Percentiles rank a stretch among this genome's conserved stretches.
phyloP scores from a whole-genome alignment of 2,888 invertebrate species.

The Micropterix aruncella region DNA sequence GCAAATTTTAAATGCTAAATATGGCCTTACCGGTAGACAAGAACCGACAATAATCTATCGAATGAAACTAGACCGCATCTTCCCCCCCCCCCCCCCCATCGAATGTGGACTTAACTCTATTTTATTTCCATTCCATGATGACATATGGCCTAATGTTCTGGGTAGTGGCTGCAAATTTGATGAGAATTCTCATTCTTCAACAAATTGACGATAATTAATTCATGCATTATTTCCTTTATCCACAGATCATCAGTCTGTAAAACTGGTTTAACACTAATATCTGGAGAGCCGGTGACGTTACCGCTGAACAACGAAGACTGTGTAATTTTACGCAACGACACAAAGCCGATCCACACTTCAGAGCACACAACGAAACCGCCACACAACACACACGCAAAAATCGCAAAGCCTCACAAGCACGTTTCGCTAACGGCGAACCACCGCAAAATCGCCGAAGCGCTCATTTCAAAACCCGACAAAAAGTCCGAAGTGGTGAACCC shows the following conservation, averaged over 20 bases:
- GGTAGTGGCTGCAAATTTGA: too few species aligned
- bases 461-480: neutral
- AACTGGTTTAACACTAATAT: constrained; percentile 55
- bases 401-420: neutral
- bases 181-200: too few species aligned
- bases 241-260: constrained; percentile 67
- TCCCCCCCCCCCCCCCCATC: too few species aligned
- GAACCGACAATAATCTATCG: too few species aligned
- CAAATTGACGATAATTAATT: too few species aligned
- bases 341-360: too few species aligned
- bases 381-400: neutral
- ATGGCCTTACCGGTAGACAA: too few species aligned
- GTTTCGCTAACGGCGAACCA: neutral
- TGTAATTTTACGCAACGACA: constrained; percentile 26
- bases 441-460: neutral
- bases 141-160: too few species aligned
- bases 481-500: neutral
- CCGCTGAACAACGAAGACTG: constrained; percentile 70
- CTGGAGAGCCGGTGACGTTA: constrained; percentile 57
- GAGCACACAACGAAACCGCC: neutral
- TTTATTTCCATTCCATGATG: too few species aligned
- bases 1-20: too few species aligned
- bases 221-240: neutral
- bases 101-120: too few species aligned
- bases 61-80: too few species aligned